phyloP scores from a whole-genome alignment of 2,888 invertebrate genomes.

The Tachina fera region DNA sequence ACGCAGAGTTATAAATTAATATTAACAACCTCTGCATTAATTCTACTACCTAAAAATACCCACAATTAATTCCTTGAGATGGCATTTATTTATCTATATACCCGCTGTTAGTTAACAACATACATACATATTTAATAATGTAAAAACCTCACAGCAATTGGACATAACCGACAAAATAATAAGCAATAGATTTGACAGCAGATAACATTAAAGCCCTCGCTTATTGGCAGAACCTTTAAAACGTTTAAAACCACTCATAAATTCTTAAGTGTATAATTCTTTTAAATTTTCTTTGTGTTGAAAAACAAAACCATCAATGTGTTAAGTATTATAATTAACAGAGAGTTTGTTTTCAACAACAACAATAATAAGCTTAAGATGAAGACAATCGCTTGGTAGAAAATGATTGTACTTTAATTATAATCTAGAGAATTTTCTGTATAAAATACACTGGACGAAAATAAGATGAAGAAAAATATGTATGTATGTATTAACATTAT shows the following conservation, averaged over 20 bases:
- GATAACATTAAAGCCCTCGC: neutral
- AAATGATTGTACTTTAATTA: conserved; percentile 36
- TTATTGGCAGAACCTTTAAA: neutral
- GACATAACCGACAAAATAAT: no score
- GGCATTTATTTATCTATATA: no score
- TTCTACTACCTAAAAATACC: no score
- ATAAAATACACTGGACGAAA: conserved; percentile 33
- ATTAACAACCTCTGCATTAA: no score
- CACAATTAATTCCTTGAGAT: no score
- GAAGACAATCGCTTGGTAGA: conserved; percentile 26
- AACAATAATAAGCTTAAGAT: conserved; percentile 21
- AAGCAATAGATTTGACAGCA: no score
- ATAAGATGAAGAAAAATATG: neutral
- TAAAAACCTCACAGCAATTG: no score
- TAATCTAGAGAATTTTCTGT: conserved; percentile 16
- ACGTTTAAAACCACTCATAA: conserved; percentile 9
- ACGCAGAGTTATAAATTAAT: no score
- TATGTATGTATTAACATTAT: neutral
- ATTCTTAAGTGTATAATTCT: neutral
- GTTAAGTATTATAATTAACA: conserved; percentile 50
- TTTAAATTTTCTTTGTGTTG: conserved; percentile 31
- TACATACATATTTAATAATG: no score
- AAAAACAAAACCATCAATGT: neutral
- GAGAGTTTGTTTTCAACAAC: neutral
- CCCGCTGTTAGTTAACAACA: no score